These are phyloP conservation scores for Hydroisotoma schaefferi DNA, from an alignment of 2,888 invertebrate genomes.

Conservation along the genomic window DNA sequence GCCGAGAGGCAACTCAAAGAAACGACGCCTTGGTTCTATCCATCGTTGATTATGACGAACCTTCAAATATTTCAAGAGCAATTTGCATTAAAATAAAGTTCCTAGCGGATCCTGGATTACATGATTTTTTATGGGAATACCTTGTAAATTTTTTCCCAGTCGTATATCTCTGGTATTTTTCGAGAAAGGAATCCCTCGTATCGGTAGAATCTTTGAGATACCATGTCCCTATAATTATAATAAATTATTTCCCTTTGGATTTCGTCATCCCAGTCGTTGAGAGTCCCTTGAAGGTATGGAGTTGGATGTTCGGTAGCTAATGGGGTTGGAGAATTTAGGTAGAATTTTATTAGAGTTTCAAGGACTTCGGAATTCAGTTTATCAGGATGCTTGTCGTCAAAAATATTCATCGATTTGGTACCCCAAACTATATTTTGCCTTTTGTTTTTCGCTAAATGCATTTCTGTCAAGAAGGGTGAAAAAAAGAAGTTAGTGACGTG, in stretches of 20 bases:
- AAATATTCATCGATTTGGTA: conserved; percentile 67
- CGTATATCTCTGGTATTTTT: conserved; percentile 65
- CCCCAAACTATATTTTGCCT: conserved; percentile 77
- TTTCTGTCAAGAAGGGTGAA: too few relatives aligned
- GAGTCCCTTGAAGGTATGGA: conserved; percentile 56
- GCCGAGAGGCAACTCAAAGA: conserved; percentile 60
- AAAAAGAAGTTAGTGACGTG: conserved; percentile 6
- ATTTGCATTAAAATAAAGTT: background rate
- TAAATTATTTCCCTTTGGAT: conserved; percentile 66
- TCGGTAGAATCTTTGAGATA: conserved; percentile 60
- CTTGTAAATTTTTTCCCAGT: conserved; percentile 81
- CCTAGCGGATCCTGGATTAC: background rate
- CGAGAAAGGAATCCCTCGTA: conserved; percentile 55
- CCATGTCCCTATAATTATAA: conserved; percentile 64
- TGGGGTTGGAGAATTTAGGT: conserved; percentile 71
- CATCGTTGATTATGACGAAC: conserved; percentile 64
- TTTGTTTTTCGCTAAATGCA: conserved; percentile 57
- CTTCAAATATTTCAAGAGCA: conserved; percentile 8
- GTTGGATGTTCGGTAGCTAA: conserved; percentile 58
- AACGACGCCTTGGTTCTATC: conserved; percentile 58
- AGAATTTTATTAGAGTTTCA: conserved; percentile 68
- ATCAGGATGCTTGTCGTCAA: conserved; percentile 56
- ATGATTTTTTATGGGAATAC: conserved; percentile 29
- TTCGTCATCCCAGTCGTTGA: conserved; percentile 67
- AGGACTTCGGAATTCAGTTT: conserved; percentile 68